A percentile compares a stretch with the other conserved stretches of the same genome.
Evolutionary conservation across 2,113 vertebrate genomes (phyloP).

Genomic region (Zosterops lateralis): DNA sequence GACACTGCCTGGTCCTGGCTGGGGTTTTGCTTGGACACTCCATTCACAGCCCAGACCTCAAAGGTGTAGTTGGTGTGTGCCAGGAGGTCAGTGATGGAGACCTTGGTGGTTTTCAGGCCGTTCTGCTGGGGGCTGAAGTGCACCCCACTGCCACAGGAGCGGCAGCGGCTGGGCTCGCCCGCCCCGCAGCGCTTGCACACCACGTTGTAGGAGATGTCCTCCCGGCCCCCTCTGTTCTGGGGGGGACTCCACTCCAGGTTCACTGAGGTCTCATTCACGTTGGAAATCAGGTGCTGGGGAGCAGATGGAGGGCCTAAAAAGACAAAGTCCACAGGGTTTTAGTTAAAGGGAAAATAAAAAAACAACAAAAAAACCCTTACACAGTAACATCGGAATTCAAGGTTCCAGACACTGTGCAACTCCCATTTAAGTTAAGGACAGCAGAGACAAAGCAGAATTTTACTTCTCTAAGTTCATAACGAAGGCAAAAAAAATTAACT

Average conservation of each 20-base stretch:
- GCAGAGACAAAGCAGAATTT: not conserved
- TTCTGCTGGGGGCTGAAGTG: constrained; percentile 94
- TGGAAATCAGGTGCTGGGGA: constrained; percentile 94
- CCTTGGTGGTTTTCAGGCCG: constrained; percentile 84
- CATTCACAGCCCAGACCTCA: constrained; percentile 94
- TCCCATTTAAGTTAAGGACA: not conserved
- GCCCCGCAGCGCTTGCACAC: constrained; percentile 90
- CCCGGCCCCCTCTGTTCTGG: constrained; percentile 87
- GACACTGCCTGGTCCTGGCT: constrained; percentile 91
- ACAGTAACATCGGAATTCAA: not conserved
- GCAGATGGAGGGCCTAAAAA: constrained; percentile 88
- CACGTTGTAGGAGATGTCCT: constrained; percentile 92
- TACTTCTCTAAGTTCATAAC: not conserved
- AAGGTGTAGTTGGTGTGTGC: constrained; percentile 99
- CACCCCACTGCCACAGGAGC: constrained; percentile 88
- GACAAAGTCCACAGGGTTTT: not conserved
- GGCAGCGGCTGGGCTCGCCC: constrained; percentile 79
- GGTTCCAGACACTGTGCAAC: fast-evolving
- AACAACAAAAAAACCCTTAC: not conserved
- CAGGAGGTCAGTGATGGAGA: constrained; percentile 94
- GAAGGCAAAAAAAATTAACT: not conserved
- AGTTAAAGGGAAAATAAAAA: not conserved
- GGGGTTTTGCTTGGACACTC: constrained; percentile 91
- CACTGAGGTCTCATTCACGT: constrained; percentile 96
- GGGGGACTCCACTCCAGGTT: constrained; percentile 95